These are phyloP conservation scores for Anarrhichthys ocellatus DNA, from an alignment of 2,113 vertebrate species.

Conservation along the genomic window DNA sequence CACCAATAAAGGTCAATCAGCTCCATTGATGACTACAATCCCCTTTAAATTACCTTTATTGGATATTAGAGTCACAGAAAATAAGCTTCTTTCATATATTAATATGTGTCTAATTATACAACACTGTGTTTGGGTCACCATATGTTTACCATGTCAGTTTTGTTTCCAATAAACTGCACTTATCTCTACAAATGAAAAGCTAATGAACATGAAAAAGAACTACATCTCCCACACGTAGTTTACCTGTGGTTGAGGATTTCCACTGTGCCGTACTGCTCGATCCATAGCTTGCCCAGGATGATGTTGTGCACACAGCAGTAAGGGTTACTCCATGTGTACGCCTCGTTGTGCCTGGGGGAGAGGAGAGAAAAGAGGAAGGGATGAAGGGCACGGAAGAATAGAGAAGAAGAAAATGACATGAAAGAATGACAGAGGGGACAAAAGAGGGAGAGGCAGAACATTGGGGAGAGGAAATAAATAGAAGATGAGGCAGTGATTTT, in stretches of 20 bases:
- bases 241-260: constrained; percentile 76
- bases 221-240: not conserved
- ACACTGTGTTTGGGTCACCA: not conserved
- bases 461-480: not conserved
- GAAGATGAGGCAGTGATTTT: not conserved
- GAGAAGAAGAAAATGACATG: not conserved
- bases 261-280: constrained; percentile 77
- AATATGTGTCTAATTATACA: not conserved
- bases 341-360: constrained; percentile 62
- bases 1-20: not conserved
- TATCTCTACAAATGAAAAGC: not conserved
- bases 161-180: not conserved
- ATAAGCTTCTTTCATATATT: not conserved
- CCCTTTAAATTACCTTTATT: not conserved
- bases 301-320: constrained; percentile 77
- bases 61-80: not conserved
- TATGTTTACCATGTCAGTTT: not conserved
- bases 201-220: not conserved
- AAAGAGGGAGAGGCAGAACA: not conserved
- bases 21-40: not conserved
- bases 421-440: not conserved
- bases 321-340: constrained; percentile 78
- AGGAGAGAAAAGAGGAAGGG: not conserved
- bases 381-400: not conserved
- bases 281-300: constrained; percentile 77